Percentiles rank a stretch among this genome's conserved stretches.
These are phyloP conservation scores for Chrysaora quinquecirrha DNA, from an alignment of 30 jellyfish, hydroid and myxozoan species.

Conservation along the genomic window DNA sequence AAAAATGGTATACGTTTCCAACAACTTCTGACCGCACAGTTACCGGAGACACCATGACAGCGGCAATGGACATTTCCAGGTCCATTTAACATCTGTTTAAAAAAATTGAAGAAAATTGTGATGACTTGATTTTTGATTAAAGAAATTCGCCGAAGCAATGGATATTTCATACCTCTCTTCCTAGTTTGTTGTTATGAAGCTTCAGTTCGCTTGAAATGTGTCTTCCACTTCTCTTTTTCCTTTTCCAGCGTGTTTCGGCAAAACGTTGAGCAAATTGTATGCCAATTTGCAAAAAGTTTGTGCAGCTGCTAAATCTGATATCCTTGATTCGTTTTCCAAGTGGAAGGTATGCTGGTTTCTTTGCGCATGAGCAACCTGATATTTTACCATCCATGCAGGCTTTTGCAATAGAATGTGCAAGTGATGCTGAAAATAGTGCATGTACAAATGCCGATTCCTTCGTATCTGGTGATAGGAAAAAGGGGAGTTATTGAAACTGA, in stretches of 20 bases:
- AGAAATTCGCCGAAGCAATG: too few relatives aligned
- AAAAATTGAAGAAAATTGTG: too few relatives aligned
- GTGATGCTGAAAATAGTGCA: slow-evolving; percentile 78
- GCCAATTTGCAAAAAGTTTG: slow-evolving; percentile 63
- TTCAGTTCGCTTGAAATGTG: slow-evolving; percentile 63
- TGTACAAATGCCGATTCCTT: slow-evolving; percentile 80
- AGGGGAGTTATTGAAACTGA: neutral
- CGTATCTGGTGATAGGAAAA: slow-evolving; percentile 58
- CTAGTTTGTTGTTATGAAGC: slow-evolving; percentile 79
- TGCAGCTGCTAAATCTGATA: slow-evolving; percentile 65
- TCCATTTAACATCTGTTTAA: slow-evolving; percentile 48
- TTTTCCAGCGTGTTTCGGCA: slow-evolving; percentile 65
- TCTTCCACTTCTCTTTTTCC: slow-evolving; percentile 29
- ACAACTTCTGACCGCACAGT: slow-evolving; percentile 79
- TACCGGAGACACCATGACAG: slow-evolving; percentile 88
- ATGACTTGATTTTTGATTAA: too few relatives aligned
- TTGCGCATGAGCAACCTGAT: slow-evolving; percentile 69
- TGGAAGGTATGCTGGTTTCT: slow-evolving; percentile 66
- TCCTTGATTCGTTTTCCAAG: slow-evolving; percentile 49
- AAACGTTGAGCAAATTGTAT: slow-evolving; percentile 55
- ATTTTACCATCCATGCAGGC: slow-evolving; percentile 74
- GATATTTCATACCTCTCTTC: slow-evolving; percentile 85
- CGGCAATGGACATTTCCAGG: slow-evolving; percentile 74
- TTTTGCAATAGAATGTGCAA: slow-evolving; percentile 68
- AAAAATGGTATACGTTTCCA: slow-evolving; percentile 77